A percentile compares a stretch with the other conserved stretches of the same genome.
These are phyloP conservation scores for Papio anubis DNA, from an alignment of 2,113 vertebrate species.

Conservation along the genomic window DNA sequence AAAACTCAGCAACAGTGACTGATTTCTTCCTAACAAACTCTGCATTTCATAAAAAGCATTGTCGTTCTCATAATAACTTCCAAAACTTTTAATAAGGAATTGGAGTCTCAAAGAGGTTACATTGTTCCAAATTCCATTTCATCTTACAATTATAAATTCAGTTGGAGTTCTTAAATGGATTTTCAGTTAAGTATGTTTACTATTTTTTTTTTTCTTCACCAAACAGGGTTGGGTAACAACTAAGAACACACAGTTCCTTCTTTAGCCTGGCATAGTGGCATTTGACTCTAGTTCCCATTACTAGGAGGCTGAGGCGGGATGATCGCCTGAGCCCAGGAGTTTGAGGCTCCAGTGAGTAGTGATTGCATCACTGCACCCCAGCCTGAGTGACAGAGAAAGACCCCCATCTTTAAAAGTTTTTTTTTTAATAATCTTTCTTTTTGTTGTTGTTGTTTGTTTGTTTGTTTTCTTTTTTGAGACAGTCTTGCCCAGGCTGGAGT, in stretches of 20 bases:
- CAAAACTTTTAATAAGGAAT: background rate
- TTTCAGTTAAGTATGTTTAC: conserved; percentile 36
- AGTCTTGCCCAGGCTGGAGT: too few relatives aligned
- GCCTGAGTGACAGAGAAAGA: too few relatives aligned
- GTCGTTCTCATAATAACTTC: background rate
- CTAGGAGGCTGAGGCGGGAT: too few relatives aligned
- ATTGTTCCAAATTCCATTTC: background rate
- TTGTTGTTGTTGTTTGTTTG: too few relatives aligned
- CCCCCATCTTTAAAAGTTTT: background rate
- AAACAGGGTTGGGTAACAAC: background rate
- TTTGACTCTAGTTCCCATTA: too few relatives aligned
- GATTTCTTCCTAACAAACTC: background rate
- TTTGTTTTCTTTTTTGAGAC: too few relatives aligned
- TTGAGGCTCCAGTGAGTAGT: too few relatives aligned
- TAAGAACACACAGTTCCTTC: background rate
- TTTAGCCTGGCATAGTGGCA: too few relatives aligned
- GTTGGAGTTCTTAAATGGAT: background rate
- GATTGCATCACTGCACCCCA: too few relatives aligned
- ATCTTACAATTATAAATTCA: conserved; percentile 29
- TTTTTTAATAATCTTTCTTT: background rate
- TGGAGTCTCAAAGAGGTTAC: background rate
- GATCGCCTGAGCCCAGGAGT: too few relatives aligned
- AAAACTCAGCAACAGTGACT: background rate
- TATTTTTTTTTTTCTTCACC: background rate
- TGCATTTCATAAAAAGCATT: background rate